Percentiles rank a stretch among this genome's conserved stretches.
phyloP scores from a whole-genome alignment of 2,113 vertebrate species.

The Engraulis encrasicolus region DNA sequence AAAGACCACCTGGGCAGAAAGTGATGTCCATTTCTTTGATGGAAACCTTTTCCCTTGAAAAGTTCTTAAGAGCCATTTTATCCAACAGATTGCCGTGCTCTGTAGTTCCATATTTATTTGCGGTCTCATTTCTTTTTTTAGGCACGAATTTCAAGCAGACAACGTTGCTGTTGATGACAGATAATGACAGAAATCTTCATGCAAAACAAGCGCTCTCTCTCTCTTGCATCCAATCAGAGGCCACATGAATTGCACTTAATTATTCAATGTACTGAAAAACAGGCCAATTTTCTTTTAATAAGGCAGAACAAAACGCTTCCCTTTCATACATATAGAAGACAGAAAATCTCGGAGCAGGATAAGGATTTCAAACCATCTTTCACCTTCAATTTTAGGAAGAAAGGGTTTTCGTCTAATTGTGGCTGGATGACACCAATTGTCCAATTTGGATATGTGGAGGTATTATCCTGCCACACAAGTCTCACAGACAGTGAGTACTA shows the following conservation, averaged over 20 bases:
- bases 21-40: background rate
- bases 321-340: background rate
- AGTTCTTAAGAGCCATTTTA: background rate
- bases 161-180: background rate
- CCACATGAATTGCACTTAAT: conserved; percentile 45
- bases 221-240: background rate
- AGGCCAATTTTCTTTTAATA: conserved; percentile 25
- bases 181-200: background rate
- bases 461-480: background rate
- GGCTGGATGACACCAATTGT: background rate
- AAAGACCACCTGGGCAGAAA: background rate
- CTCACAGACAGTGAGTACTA: background rate
- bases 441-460: background rate
- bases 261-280: conserved; percentile 8
- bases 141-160: conserved; percentile 2
- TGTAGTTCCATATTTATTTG: background rate
- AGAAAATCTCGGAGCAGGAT: background rate
- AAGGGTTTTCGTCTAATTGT: background rate
- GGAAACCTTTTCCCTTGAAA: background rate
- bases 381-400: background rate
- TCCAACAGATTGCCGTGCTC: background rate
- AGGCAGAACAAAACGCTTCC: background rate
- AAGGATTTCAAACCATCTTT: background rate
- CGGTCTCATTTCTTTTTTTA: background rate
- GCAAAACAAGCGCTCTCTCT: conserved; percentile 20